Evolutionary conservation across 2,113 vertebrate species (phyloP), one percentile per base, ranked within the genome.

Genomic region (Rissa tridactyla): DNA sequence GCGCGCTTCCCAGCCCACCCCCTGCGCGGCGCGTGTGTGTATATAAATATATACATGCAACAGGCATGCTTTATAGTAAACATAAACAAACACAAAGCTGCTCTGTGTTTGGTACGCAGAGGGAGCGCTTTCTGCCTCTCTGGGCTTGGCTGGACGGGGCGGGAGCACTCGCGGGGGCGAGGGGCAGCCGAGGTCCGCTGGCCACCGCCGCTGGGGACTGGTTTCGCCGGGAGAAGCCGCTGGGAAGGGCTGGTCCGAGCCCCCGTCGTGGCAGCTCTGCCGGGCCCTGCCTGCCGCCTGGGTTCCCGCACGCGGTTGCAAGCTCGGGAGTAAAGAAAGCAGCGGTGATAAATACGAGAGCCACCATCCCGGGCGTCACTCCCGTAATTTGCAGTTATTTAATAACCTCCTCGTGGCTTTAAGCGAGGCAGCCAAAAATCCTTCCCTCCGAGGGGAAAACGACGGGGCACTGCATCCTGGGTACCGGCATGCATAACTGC

Each of bases 141-240:
- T 7, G 36, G 0, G 7, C 60, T 5, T 16, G 25, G 55, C 55
- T 65, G 17, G 77, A 42, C 8, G 75, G 68, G 82, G n/a, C 52
- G 34, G 82, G 46, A 36, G 40, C 19, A 1, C 10, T 40, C 54
- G 86, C 7, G 2, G 66, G 65, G 49, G 94, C 86, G 49, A 62
- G 72, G 54, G 54, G 29, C 71, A 40, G n/a, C 32, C 11, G 9
- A 4, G 12, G 42, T 2, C 54, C 42, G 34, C 51, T 5, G 19
- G 34, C 1, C 4, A 26, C 34, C 8, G 1, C 38, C 9, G 0
- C 3, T 1, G 3, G 20, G 60, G 8, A 40, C 62, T 15, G 42
- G 9, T 85, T 49, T 7, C 3, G 2, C 52, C 16, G 49, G 61
- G 82, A 61, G n/a, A 6, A 22, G n/a, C 32, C 10, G 0, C 25